Percentiles rank a stretch among this genome's conserved stretches.
phyloP scores from a whole-genome alignment of 2,113 vertebrate species.

The Cathartes aura region DNA sequence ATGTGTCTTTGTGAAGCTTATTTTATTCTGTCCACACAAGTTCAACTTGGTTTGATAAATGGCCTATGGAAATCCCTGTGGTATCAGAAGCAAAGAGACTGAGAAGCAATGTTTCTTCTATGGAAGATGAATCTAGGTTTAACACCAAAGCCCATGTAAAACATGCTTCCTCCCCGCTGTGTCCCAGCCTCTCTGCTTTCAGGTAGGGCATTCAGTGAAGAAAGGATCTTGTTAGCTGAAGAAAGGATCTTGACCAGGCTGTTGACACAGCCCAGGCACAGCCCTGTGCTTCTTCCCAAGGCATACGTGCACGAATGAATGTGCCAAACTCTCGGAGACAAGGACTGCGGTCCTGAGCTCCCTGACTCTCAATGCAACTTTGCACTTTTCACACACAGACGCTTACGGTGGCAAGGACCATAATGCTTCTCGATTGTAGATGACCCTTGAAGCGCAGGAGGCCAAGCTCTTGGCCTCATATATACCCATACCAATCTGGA shows the following conservation, averaged over 20 bases:
- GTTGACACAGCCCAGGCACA: neutral
- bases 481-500: neutral
- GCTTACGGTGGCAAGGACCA: neutral
- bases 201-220: neutral
- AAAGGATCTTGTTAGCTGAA: neutral
- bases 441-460: neutral
- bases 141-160: neutral
- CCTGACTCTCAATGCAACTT: neutral
- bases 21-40: neutral
- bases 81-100: neutral
- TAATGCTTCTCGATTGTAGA: neutral
- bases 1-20: neutral
- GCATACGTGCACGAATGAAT: neutral
- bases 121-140: neutral
- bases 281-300: neutral
- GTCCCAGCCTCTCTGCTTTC: neutral
- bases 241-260: neutral
- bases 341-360: neutral
- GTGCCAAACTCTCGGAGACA: neutral
- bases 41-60: neutral
- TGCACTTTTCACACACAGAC: neutral
- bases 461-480: neutral
- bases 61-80: neutral
- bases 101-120: neutral
- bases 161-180: accelerated